phyloP scores from a whole-genome alignment of 1,140 invertebrate genomes.

The Heterodera schachtii region DNA sequence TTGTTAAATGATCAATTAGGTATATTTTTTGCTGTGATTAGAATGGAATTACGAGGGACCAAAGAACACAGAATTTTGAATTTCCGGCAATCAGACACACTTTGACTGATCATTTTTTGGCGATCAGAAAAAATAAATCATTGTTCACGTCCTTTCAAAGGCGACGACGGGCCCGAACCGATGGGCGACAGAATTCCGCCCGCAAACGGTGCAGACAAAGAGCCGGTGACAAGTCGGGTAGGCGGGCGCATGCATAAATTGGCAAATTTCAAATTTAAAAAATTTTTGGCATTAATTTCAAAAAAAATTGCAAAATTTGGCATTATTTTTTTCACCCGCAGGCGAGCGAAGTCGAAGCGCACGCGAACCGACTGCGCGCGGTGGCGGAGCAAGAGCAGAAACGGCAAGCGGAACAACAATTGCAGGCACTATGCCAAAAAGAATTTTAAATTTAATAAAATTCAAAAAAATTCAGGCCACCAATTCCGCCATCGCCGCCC shows the following conservation, averaged over 20 bases:
- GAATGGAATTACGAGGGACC: no score
- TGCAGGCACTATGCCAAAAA: not conserved
- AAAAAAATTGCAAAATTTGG: not conserved
- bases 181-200: conserved; percentile 1
- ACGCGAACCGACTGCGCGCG: not conserved
- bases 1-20: no score
- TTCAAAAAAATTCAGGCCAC: not conserved
- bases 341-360: not conserved
- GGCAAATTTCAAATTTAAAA: not conserved
- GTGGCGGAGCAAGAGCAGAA: not conserved
- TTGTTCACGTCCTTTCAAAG: not conserved
- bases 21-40: no score
- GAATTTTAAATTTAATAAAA: not conserved
- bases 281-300: not conserved
- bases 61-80: no score
- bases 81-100: no score
- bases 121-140: no score
- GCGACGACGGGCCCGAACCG: conserved; percentile 6
- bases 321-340: no score
- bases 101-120: no score
- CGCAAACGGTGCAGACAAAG: not conserved
- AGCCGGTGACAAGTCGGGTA: not conserved
- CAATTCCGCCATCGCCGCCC: not conserved
- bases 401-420: not conserved
- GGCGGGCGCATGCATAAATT: no score